Evolutionary conservation across 2,888 invertebrate species (phyloP).

Genomic region (Dione juno): DNA sequence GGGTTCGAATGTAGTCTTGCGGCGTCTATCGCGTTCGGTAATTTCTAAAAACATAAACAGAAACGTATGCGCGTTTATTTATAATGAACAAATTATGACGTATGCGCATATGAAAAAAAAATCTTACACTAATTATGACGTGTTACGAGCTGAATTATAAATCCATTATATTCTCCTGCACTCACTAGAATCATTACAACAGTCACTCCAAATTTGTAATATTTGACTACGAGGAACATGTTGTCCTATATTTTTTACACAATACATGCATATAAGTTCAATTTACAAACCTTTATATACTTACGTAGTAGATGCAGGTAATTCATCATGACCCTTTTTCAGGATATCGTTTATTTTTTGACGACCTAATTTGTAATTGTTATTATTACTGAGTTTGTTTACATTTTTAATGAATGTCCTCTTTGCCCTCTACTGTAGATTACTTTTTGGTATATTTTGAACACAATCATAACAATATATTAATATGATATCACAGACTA

Average conservation of each 20-base stretch:
- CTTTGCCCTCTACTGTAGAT: too few relatives aligned
- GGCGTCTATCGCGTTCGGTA: too few relatives aligned
- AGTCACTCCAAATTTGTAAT: background rate
- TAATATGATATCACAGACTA: too few relatives aligned
- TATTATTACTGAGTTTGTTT: conserved; percentile 7
- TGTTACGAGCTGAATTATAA: background rate
- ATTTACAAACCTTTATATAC: conserved; percentile 14
- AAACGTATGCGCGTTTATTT: too few relatives aligned
- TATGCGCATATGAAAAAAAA: background rate
- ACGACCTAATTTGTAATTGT: background rate
- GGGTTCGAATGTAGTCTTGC: too few relatives aligned
- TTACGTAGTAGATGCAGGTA: background rate
- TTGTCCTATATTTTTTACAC: background rate
- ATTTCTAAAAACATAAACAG: too few relatives aligned
- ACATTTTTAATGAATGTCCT: background rate
- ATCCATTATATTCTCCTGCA: background rate
- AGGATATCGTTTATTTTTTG: conserved; percentile 9
- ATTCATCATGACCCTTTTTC: background rate
- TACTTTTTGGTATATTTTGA: too few relatives aligned
- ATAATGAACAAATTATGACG: too few relatives aligned
- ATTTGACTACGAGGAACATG: background rate
- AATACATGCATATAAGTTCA: background rate
- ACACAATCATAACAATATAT: too few relatives aligned
- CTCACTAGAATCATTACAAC: background rate
- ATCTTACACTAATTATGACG: background rate